Evolutionary conservation across 2,888 invertebrate species (phyloP), one percentile per base, ranked within the genome.

Genomic region (Archips xylosteana): DNA sequence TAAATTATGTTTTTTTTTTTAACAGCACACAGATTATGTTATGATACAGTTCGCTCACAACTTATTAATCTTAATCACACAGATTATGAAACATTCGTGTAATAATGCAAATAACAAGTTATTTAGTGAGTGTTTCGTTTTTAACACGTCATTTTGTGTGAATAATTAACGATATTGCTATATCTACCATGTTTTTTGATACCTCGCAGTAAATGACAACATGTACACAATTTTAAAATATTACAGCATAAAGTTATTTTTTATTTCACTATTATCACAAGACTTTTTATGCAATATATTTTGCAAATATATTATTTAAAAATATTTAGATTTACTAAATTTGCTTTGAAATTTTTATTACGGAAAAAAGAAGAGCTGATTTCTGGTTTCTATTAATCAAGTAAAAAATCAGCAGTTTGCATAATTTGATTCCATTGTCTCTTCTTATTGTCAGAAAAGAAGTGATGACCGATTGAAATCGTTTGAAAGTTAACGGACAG

Each of bases 81-180:
- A 36, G 51, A 13, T 45, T 6, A 67, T 57, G 3, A 36, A 51
- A 73, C 59, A 42, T n/a, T 49, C 47, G 36, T 65, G 34, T 36
- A 36, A 45, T 65, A 36, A 12, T n/a, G 15, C 63, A 51, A 71
- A 42, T 66, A 69, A 72, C 68, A 10, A 32, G 49, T 32, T 39
- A 59, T 63, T 68, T 54, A 32, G 65, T 49, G 49, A 13, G 61
- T 71, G 68, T 73, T 57, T 8, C 36, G 63, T 73, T 59, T 73
- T 15, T 73, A 73, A 73, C 68, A 63, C 10, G 2, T 54, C n/a
- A 51, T 67, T 68, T 68, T 63, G 54, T 59, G 68, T 63, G 57
- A 36, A 57, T n/a, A 59, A 64, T 59, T 73, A 73, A 69, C 63
- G 42, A 4, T 3, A 8, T 34, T 36, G 4, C 42, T 57, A 34